Percentiles rank a stretch among this genome's conserved stretches.
Evolutionary conservation across 2,113 vertebrate genomes (phyloP).

Genomic region (Camelus bactrianus): DNA sequence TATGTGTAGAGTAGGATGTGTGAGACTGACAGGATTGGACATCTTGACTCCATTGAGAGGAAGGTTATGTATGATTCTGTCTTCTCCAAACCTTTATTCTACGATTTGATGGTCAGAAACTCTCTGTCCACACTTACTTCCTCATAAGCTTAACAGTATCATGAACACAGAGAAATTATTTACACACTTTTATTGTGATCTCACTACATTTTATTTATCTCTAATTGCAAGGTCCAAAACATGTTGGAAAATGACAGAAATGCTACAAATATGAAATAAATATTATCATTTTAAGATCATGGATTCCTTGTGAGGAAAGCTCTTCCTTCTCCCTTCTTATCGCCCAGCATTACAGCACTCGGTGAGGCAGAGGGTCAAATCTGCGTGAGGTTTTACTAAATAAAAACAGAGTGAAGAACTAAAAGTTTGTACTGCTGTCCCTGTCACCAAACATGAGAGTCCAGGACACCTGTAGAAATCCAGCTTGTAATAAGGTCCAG

Average conservation of each 20-base stretch:
- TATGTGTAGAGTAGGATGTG: neutral
- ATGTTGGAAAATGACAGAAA: neutral
- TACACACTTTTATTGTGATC: neutral
- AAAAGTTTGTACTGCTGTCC: neutral
- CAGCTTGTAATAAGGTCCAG: neutral
- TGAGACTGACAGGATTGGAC: neutral
- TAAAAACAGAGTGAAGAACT: neutral
- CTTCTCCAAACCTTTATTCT: neutral
- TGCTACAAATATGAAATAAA: neutral
- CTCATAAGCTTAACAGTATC: neutral
- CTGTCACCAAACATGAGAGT: neutral
- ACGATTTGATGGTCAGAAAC: neutral
- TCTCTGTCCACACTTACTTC: neutral
- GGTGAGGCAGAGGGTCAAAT: neutral
- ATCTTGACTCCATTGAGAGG: neutral
- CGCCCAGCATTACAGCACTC: neutral
- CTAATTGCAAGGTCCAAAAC: neutral
- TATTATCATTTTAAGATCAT: neutral
- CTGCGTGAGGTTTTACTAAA: neutral
- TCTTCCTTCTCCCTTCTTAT: neutral
- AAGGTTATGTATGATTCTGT: neutral
- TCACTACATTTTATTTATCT: neutral
- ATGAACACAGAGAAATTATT: neutral
- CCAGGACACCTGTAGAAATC: neutral
- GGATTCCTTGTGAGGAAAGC: neutral